A percentile compares a stretch with the other conserved stretches of the same genome.
These are phyloP conservation scores for Sphinx pinastri DNA, from an alignment of 2,888 invertebrate species.

Conservation along the genomic window DNA sequence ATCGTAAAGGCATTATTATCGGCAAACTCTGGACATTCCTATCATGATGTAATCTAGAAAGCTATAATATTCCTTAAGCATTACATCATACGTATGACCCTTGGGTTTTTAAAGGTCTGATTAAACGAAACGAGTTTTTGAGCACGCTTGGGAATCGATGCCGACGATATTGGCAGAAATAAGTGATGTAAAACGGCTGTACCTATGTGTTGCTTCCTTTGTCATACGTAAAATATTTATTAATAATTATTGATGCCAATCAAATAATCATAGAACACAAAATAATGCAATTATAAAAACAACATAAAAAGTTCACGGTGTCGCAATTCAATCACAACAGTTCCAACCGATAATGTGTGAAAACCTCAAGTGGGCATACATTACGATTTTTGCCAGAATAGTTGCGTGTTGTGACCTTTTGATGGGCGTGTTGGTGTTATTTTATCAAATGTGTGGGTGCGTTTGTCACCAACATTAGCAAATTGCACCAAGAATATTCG, in stretches of 20 bases:
- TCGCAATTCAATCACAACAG: constrained; percentile 1
- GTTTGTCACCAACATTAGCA: neutral
- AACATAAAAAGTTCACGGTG: too few species aligned
- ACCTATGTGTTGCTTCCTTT: neutral
- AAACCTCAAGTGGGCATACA: neutral
- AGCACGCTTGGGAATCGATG: neutral
- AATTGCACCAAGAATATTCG: too few species aligned
- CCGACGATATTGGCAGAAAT: constrained; percentile 5
- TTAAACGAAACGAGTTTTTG: constrained; percentile 8
- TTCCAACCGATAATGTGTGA: neutral
- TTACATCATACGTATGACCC: constrained; percentile 9
- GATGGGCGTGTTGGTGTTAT: constrained; percentile 2
- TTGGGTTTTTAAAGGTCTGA: constrained; percentile 13
- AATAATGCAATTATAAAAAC: too few species aligned
- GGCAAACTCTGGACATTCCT: constrained; percentile 7
- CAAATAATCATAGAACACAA: too few species aligned
- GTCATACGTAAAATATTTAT: neutral
- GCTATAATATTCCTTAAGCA: neutral
- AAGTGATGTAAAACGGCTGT: neutral
- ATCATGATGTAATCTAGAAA: constrained; percentile 18
- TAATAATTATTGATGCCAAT: neutral
- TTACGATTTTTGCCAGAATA: neutral
- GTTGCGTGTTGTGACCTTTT: constrained; percentile 25
- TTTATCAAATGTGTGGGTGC: neutral
- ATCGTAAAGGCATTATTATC: constrained; percentile 1